Evolutionary conservation across 2,888 invertebrate genomes (phyloP), one percentile per base, ranked within the genome.

Genomic region (Caenorhabditis sp.): DNA sequence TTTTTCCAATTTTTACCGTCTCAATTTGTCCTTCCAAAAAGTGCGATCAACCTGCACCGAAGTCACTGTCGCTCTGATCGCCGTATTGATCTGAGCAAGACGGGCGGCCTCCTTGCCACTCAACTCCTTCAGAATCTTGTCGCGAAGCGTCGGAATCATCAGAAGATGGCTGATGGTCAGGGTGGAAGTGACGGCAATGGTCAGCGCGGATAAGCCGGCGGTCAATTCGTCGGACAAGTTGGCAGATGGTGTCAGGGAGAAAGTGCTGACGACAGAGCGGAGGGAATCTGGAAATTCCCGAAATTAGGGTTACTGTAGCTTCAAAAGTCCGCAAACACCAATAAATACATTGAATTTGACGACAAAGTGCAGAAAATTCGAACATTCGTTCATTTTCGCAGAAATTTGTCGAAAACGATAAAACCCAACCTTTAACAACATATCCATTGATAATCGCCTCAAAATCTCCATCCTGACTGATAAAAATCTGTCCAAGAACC

Each of bases 361-460:
- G 32, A 32, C 32, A 32, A 32, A 32, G 4, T 6, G 9, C 32
- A 32, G 32, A 9, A 2, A 35, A 37, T 37, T 60, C 6, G 9
- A 40, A 35, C 24, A 37, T 35, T 60, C 35, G 20, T 15, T 60
- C 5, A 40, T 11, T 32, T 58, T 58, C 20, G 4, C 9, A 24
- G 11, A 53, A 26, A 55, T 4, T 40, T 13, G 13, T 32, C 9
- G 32, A 55, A 18, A 11, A 3, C 11, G 11, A 32, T 4, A 18
- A 61, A 28, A 5, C 15, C 15, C 22, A 22, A 80, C 80, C 60
- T 47, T 76, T 80, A 5, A 74, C 20, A 0, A 80, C 51, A 53
- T 80, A 80, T 18, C 32, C 37, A 32, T 35, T 80, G 51, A 80
- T 47, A 24, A 80, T 58, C n/a, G 71, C 74, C 61, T 80, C 80